phyloP scores from a whole-genome alignment of 92 coral and sea anemone species.

The Zoanthus solanderi region DNA sequence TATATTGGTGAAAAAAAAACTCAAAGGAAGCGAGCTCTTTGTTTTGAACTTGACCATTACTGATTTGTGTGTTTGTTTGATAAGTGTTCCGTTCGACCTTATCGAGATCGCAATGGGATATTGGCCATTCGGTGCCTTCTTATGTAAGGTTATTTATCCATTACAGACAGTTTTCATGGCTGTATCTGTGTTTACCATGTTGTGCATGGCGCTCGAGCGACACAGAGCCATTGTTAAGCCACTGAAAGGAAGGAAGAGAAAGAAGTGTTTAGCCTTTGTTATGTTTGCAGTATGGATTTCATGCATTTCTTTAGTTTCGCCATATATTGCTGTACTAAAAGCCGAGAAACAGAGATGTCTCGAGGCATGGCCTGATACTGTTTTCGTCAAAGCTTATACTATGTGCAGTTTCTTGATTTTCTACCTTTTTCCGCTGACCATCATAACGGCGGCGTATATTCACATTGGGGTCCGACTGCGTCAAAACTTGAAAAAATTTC shows the following conservation, averaged over 20 bases:
- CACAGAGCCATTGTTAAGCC: slow-evolving; percentile 90
- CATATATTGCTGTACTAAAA: slow-evolving; percentile 78
- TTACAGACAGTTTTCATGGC: slow-evolving; percentile 91
- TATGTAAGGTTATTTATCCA: slow-evolving; percentile 92
- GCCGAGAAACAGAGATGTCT: slow-evolving; percentile 64
- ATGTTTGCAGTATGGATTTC: slow-evolving; percentile 75
- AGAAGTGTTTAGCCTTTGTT: slow-evolving; percentile 61
- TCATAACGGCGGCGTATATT: slow-evolving; percentile 30
- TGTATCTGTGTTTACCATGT: slow-evolving; percentile 86
- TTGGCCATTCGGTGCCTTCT: slow-evolving; percentile 88
- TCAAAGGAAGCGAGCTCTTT: slow-evolving; percentile 85
- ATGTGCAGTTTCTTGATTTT: slow-evolving; percentile 83
- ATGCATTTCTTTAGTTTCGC: slow-evolving; percentile 79
- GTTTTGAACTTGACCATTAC: slow-evolving; percentile 88
- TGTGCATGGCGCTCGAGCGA: slow-evolving; percentile 96
- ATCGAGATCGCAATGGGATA: slow-evolving; percentile 67
- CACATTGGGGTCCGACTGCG: background rate
- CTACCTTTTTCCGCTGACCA: slow-evolving; percentile 86
- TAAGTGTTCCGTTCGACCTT: slow-evolving; percentile 92
- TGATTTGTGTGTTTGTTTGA: slow-evolving; percentile 84
- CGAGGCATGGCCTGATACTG: slow-evolving; percentile 82
- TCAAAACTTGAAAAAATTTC: background rate
- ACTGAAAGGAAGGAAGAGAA: slow-evolving; percentile 70
- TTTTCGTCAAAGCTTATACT: slow-evolving; percentile 78
- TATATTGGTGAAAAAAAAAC: slow-evolving; percentile 67